Evolutionary conservation across 2,797 vertebrate genomes (phyloP), one percentile per base, ranked within the genome.

Genomic region (Cyprinodon diabolis): DNA sequence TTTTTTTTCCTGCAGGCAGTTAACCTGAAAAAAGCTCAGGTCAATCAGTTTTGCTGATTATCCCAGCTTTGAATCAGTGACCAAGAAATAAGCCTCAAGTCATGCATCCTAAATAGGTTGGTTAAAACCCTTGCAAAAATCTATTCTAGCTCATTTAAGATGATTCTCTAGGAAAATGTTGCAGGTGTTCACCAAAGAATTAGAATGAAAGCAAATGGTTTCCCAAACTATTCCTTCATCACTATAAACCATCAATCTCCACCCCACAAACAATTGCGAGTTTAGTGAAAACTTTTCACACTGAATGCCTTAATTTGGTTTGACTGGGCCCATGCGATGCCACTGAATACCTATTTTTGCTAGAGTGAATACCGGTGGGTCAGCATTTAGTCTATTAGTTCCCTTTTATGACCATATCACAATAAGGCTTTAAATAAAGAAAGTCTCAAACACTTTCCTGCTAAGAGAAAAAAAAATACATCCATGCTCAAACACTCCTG

Each of bases 351-450:
- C 30, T 76, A 69, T 83, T 72, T 71, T 35, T 75, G 54, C 69
- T 70, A 72, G 80, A 78, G 79, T 57, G 60, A 81, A 74, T 80
- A 90, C 77, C 80, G 58, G 62, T 78, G 56, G 62, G 51, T 47
- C 37, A 56, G 74, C 78, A 87, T 74, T 84, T 77, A 66, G 80
- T 49, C 71, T 72, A 80, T 58, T 43, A 52, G 82, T 94, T 95
- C 94, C 95, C 93, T 95, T 95, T 94, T 86, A 68, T 87, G 74
- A 89, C 86, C 76, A 86, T 81, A 66, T 19, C 10, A 21, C 78
- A 84, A 65, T 86, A 85, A 82, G 78, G 86, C 72, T 69, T 70
- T 77, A 84, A 84, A 60, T 40, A 79, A 60, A 71, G 57, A 76
- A 75, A 74, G 51, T 58, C 48, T 9, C 40, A 51, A 65, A 47